Conservation (phyloP, 2,888 invertebrate genomes). For the Sinopyrophorus schimmeli region DNA sequence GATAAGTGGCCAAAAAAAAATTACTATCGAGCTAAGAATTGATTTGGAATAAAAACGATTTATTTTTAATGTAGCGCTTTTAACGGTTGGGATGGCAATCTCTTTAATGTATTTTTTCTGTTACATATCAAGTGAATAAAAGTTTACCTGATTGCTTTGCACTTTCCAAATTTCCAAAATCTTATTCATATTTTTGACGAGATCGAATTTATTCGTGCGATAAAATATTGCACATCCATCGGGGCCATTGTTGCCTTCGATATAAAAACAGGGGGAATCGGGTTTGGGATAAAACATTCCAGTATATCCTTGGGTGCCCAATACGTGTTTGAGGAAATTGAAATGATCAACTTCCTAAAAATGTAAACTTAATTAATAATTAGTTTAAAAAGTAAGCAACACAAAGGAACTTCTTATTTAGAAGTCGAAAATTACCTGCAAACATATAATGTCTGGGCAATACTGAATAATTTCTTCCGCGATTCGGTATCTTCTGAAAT, state of each 20-base stretch:
- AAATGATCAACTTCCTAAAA: constrained; percentile 75
- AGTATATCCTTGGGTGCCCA: constrained; percentile 66
- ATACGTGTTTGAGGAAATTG: constrained; percentile 65
- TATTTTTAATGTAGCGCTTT: too few species aligned
- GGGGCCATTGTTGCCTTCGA: constrained; percentile 72
- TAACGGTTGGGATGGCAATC: too few species aligned
- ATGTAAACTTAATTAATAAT: constrained; percentile 20
- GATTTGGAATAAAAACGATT: too few species aligned
- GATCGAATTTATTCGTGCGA: constrained; percentile 64
- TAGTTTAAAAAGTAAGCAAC: neutral
- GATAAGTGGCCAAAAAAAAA: too few species aligned
- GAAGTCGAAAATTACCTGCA: constrained; percentile 59
- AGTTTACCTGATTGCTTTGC: constrained; percentile 69
- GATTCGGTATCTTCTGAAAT: constrained; percentile 66
- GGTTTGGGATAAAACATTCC: constrained; percentile 77
- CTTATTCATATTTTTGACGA: constrained; percentile 61
- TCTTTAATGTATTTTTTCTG: neutral
- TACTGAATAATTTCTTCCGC: constrained; percentile 71
- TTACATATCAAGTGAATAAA: neutral
- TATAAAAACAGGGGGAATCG: constrained; percentile 75
- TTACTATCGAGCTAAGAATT: too few species aligned
- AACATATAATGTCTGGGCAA: constrained; percentile 71
- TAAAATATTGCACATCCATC: constrained; percentile 81
- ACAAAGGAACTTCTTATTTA: neutral
- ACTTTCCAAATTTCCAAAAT: constrained; percentile 73